Base-by-base conservation (phyloP, 2,113 vertebrate genomes). In the Solea senegalensis region DNA sequence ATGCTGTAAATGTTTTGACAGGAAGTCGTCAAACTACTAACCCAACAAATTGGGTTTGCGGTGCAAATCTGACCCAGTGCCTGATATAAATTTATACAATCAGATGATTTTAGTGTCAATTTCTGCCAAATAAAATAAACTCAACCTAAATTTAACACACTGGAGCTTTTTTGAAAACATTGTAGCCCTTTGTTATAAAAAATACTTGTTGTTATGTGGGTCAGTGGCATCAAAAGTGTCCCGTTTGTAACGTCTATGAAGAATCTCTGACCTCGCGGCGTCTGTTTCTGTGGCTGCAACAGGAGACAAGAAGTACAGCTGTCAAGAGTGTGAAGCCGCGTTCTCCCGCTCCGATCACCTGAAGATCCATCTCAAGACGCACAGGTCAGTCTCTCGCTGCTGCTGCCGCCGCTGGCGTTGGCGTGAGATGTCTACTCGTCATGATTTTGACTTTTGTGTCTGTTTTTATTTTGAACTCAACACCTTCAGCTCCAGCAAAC, bases 311-410 rank as follows among this genome's bases (percentile, higher is more conserved):
- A 98, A 98, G 93, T 99, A 99, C 80, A 97, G 97, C 81, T 99
- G 97, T 81, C 97, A 98, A 79, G 97, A 99, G 87, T 99, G 97
- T 40, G 97, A 99, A 85, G 97, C 97, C 0, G 97, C 97, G 0
- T 99, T 99, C 91, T 99, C 97, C 34, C 97, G 97, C 91, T 98
- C 96, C 3, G 97, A 99, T 90, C 97, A 99, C 92, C 96, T 99
- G 83, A 99, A 99, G 95, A 99, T 99, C 86, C 97, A 99, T 86
- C 94, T 99, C 82, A 99, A 99, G 93, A 99, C 97, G 1, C 97
- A 99, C 94, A 92, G 90, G 90, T 91, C 69, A 16, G 21, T 21
- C 21, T 21, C 21, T 21, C 21, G 21, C 39, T 44, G 16, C 60
- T 45, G 50, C 50, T 51, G 3, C 11, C 2, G 5, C 3, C 28